Conservation (phyloP, 1,140 invertebrate species). For the Sarcophaga peregrina region DNA sequence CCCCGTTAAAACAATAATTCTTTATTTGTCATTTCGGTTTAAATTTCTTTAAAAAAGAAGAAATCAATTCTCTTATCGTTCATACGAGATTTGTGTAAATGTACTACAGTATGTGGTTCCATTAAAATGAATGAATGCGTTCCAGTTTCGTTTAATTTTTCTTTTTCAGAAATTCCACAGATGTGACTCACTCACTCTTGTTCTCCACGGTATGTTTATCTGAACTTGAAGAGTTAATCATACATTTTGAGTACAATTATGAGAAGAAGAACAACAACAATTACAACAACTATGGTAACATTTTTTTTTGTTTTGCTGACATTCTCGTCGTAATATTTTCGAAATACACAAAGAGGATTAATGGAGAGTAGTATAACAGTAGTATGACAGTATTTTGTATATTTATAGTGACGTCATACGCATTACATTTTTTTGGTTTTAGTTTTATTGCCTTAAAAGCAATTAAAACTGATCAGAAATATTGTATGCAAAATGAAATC, state of each 20-base stretch:
- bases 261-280: not conserved
- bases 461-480: too few species aligned
- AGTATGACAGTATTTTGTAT: not conserved
- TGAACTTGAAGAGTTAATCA: not conserved
- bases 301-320: not conserved
- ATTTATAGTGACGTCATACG: not conserved
- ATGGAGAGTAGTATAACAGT: too few species aligned
- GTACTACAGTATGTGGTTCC: not conserved
- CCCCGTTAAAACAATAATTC: not conserved
- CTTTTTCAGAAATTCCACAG: not conserved
- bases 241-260: not conserved
- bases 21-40: slow-evolving; percentile 2
- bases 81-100: not conserved
- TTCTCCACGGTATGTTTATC: not conserved
- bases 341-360: too few species aligned
- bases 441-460: too few species aligned
- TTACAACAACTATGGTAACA: not conserved
- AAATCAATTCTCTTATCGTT: not conserved
- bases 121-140: too few species aligned
- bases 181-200: slow-evolving; percentile 5
- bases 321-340: too few species aligned
- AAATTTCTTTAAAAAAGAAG: not conserved
- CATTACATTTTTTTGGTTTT: too few species aligned
- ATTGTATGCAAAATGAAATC: too few species aligned
- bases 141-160: too few species aligned